Evolutionary conservation across 1,140 invertebrate genomes (phyloP), one percentile per base, ranked within the genome.

Genomic region (Parapsyche elsis): DNA sequence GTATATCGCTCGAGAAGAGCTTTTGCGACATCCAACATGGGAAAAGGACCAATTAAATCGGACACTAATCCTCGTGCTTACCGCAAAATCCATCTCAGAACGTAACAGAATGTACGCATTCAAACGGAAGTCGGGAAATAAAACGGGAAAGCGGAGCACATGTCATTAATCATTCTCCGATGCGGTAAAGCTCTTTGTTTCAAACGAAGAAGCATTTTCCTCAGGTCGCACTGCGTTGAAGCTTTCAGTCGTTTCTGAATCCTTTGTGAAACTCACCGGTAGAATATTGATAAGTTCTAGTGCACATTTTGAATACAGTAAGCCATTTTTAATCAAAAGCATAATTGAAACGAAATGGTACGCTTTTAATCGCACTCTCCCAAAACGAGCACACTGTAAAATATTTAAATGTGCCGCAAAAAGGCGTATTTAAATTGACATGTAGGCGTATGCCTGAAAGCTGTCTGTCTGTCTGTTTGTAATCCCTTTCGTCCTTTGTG

Each of bases 401-500:
- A n/a, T n/a, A n/a, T n/a, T n/a, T n/a, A n/a, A n/a, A n/a, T n/a
- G n/a, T n/a, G 19, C 5, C 9, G 57, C 57, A 61, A 61, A 61
- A 61, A 61, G 57, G 19, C 57, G 57, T 9, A 21, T 61, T 61
- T 61, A 61, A 61, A 61, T 61, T 21, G 57, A 61, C 57, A 19
- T 53, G 49, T 53, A 53, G 2, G 16, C 49, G 12, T 53, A 61
- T 61, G n/a, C 9, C 7, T 9, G 16, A 19, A 61, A 61, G 10
- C 1, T 21, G 14, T 61, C 1, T 21, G 14, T 61, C n/a, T 61
- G 16, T n/a, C 21, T 61, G 57, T 53, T n/a, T 16, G 49, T 61
- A 61, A 61, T 61, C 57, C 57, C 57, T 19, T 61, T 61, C 19
- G 57, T 61, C 57, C 57, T 61, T 61, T 61, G 57, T 19, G 57